Base-by-base conservation (phyloP, 2,113 vertebrate species). In the Aegithalos caudatus region DNA sequence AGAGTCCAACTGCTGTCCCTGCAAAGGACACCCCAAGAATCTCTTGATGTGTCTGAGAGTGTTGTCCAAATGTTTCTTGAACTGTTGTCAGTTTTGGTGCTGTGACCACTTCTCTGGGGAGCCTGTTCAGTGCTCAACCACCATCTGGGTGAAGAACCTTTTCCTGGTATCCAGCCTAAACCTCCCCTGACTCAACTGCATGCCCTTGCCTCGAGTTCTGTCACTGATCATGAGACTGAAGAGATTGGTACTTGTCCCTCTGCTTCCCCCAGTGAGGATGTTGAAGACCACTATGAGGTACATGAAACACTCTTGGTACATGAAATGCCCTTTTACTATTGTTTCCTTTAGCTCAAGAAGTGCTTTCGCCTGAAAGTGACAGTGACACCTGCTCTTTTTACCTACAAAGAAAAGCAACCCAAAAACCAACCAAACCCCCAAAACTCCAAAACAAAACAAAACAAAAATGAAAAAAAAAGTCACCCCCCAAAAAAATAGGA, bases 261-360 rank as follows among this genome's bases (percentile, higher is more conserved):
- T 0, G 1, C 61, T n/a, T 53, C 20, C 13, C 11, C 29, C 54
- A 0, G 0, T 15, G n/a, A 67, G 29, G 38, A 8, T 45, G 38
- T 13, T 61, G 53, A 35, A 60, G 58, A 21, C 24, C 16, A 21
- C 24, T n/a, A 1, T 17, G n/a, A 60, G 21, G 6, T 53, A n/a
- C n/a, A n/a, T n/a, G n/a, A n/a, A n/a, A n/a, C n/a, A n/a, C n/a
- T n/a, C 13, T 29, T n/a, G 40, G 12, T 40, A 24, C 42, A 50
- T 47, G 13, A 84, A 82, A 25, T 14, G 74, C 47, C 33, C 35
- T 25, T 77, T 91, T 70, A 24, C 31, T 69, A 1, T 19, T 1
- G 2, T 47, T 88, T 72, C 33, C 27, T 28, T 73, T 38, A 29
- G 20, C 38, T 42, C 45, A 14, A 88, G 16, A 67, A 65, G 33